These are phyloP conservation scores for Chromobotia macracanthus DNA, from an alignment of 2,797 vertebrate species.

Conservation along the genomic window DNA sequence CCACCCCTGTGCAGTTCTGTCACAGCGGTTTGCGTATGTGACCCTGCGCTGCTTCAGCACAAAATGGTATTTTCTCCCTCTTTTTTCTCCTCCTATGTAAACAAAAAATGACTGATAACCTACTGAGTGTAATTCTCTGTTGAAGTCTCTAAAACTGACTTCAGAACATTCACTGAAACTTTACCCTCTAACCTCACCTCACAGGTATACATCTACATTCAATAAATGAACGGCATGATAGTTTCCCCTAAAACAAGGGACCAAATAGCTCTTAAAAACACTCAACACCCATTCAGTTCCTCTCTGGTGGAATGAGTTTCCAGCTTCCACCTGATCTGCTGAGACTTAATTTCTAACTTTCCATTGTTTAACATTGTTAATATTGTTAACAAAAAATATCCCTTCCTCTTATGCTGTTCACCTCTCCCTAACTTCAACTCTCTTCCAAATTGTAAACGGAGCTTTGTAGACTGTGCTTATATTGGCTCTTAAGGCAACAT, in stretches of 20 bases:
- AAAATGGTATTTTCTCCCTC: conserved; percentile 27
- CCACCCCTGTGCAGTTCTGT: conserved; percentile 33
- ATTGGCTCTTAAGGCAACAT: neutral
- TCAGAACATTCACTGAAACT: too few species aligned
- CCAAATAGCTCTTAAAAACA: neutral
- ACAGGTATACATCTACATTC: neutral
- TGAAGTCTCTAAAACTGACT: neutral
- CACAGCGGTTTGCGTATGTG: conserved; percentile 3
- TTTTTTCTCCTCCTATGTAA: neutral
- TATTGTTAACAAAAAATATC: too few species aligned
- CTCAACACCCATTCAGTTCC: neutral
- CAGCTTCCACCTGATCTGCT: neutral
- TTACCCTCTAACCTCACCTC: too few species aligned
- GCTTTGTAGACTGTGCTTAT: neutral
- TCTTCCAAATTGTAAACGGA: too few species aligned
- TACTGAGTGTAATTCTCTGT: neutral
- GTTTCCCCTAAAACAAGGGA: too few species aligned
- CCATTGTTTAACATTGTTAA: too few species aligned
- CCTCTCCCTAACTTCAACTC: neutral
- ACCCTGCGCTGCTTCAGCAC: conserved; percentile 30
- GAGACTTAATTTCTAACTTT: too few species aligned
- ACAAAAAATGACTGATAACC: neutral
- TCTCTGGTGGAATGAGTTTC: neutral
- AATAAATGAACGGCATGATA: too few species aligned
- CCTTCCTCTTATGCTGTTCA: neutral